A percentile compares a stretch with the other conserved stretches of the same genome.
phyloP scores from a whole-genome alignment of 2,888 invertebrate genomes.

The Junonia oenone region DNA sequence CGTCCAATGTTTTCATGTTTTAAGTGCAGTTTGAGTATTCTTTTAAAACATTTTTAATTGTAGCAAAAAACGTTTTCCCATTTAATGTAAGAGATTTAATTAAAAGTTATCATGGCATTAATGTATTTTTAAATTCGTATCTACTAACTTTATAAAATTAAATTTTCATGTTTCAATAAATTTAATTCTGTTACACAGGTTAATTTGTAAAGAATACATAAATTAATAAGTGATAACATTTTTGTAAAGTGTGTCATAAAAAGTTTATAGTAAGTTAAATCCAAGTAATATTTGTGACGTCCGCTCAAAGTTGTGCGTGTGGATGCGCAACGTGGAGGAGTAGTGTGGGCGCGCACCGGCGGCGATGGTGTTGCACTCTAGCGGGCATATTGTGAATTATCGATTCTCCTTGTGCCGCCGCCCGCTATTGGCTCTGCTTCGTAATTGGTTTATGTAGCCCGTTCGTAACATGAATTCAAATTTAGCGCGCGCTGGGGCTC shows the following conservation, averaged over 20 bases:
- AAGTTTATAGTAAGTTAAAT: not conserved
- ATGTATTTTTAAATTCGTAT: not conserved
- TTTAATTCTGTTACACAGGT: not conserved
- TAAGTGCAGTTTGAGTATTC: not conserved
- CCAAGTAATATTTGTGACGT: constrained; percentile 35
- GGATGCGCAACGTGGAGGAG: constrained; percentile 74
- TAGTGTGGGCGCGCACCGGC: constrained; percentile 71
- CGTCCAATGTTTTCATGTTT: constrained; percentile 31
- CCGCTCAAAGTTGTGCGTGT: constrained; percentile 52
- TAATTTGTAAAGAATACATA: not conserved
- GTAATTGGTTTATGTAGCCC: constrained; percentile 75
- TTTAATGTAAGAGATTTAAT: not conserved
- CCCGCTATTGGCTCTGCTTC: constrained; percentile 68
- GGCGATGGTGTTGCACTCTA: constrained; percentile 69
- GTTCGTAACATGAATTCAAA: constrained; percentile 77
- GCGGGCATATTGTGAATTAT: constrained; percentile 76
- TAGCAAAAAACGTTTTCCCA: not conserved
- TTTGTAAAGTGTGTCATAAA: too few relatives aligned
- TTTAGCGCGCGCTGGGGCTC: constrained; percentile 67
- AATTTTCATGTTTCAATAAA: too few relatives aligned
- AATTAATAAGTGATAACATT: too few relatives aligned
- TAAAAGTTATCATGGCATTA: too few relatives aligned
- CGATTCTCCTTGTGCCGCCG: constrained; percentile 64
- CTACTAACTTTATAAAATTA: too few relatives aligned
- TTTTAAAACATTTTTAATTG: not conserved